Conservation (phyloP, 92 coral and sea anemone genomes). For the Nematostella vectensis region DNA sequence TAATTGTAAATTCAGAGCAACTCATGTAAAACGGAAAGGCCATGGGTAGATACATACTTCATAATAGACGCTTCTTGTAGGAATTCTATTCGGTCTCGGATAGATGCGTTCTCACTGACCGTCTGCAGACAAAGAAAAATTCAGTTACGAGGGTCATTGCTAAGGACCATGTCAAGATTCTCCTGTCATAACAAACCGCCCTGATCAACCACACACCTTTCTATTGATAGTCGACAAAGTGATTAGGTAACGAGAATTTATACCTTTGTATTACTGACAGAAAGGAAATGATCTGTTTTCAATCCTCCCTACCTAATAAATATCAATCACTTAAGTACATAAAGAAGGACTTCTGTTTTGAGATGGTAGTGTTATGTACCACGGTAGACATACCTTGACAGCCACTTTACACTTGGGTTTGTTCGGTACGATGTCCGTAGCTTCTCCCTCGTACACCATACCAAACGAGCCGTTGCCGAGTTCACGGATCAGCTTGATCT, state of each 20-base stretch:
- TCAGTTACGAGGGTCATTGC: background rate
- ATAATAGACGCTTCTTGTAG: constrained; percentile 97
- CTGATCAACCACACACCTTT: too few relatives aligned
- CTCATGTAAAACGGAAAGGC: too few relatives aligned
- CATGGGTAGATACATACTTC: constrained; percentile 74
- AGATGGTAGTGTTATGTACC: too few relatives aligned
- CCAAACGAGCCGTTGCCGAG: constrained; percentile 98
- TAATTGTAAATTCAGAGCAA: too few relatives aligned
- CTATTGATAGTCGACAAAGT: too few relatives aligned
- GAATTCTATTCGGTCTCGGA: constrained; percentile 91
- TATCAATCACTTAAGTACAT: too few relatives aligned
- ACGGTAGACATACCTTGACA: constrained; percentile 88
- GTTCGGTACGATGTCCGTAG: constrained; percentile 63
- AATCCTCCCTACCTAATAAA: too few relatives aligned
- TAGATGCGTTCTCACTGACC: constrained; percentile 92
- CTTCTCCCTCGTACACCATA: constrained; percentile 98
- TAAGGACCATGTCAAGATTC: background rate
- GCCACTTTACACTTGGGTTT: constrained; percentile 74
- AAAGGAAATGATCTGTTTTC: too few relatives aligned
- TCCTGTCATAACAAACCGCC: too few relatives aligned
- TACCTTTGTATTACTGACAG: too few relatives aligned
- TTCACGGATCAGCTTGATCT: constrained; percentile 76
- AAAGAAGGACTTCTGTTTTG: too few relatives aligned
- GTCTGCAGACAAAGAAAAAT: constrained; percentile 73
- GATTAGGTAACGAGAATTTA: too few relatives aligned